A percentile compares a stretch with the other conserved stretches of the same genome.
Evolutionary conservation across 1,140 invertebrate species (phyloP).

Genomic region (Drosophila albomicans): DNA sequence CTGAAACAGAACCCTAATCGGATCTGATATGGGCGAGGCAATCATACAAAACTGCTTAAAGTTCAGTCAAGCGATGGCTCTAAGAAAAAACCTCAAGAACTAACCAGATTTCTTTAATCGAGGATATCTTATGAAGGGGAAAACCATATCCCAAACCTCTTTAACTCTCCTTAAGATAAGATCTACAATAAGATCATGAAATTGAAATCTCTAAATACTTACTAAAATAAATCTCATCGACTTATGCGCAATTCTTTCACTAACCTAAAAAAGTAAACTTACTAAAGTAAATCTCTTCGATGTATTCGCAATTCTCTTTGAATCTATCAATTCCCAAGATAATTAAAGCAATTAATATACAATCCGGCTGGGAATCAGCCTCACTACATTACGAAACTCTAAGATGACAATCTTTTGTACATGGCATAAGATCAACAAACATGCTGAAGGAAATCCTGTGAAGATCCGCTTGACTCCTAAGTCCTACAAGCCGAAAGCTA

Average conservation of each 20-base stretch:
- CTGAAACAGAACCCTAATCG: slow-evolving; percentile 34
- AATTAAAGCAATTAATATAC: slow-evolving; percentile 22
- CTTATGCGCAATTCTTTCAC: neutral
- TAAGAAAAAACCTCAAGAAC: slow-evolving; percentile 3
- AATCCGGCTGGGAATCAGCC: slow-evolving; percentile 6
- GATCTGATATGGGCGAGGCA: slow-evolving; percentile 57
- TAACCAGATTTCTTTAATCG: slow-evolving; percentile 15
- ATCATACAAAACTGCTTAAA: slow-evolving; percentile 41
- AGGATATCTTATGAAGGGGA: neutral
- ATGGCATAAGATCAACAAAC: slow-evolving; percentile 31
- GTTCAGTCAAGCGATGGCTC: slow-evolving; percentile 33
- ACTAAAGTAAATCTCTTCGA: too few relatives aligned
- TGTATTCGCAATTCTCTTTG: neutral
- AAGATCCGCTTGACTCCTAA: slow-evolving; percentile 66
- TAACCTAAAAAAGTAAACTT: too few relatives aligned
- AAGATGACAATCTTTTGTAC: slow-evolving; percentile 19
- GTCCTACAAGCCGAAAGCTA: slow-evolving; percentile 67
- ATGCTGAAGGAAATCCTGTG: slow-evolving; percentile 36
- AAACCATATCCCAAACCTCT: neutral
- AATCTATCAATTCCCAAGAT: slow-evolving; percentile 2
- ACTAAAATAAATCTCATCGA: too few relatives aligned
- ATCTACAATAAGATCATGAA: neutral
- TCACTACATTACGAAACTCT: slow-evolving; percentile 21
- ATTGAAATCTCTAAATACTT: too few relatives aligned
- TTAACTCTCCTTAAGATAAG: neutral